Percentiles rank a stretch among this genome's conserved stretches.
Evolutionary conservation across 2,113 vertebrate species (phyloP).

Genomic region (Poeciliopsis retropinna): DNA sequence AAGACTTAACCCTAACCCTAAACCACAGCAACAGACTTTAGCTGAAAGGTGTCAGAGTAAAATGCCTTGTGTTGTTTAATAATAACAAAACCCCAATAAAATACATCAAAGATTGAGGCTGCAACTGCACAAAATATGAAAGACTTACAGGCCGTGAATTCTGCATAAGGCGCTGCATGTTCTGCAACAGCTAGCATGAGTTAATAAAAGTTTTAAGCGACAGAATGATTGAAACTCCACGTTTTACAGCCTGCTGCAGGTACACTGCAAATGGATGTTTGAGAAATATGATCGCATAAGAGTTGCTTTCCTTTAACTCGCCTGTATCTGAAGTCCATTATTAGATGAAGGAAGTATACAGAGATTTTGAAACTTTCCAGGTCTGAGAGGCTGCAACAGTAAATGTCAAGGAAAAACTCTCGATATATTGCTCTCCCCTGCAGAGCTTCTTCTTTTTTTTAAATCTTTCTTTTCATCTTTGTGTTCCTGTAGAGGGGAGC

Average conservation of each 20-base stretch:
- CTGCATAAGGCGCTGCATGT: not conserved
- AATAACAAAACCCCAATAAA: not conserved
- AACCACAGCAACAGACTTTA: no score
- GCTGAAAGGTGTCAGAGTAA: no score
- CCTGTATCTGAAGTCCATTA: constrained; percentile 10
- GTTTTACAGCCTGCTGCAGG: constrained; percentile 2
- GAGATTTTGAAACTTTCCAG: constrained; percentile 52
- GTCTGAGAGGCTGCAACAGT: constrained; percentile 38
- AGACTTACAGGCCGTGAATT: not conserved
- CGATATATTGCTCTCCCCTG: constrained; percentile 51
- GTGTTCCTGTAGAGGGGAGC: constrained; percentile 8
- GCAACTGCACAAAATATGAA: not conserved
- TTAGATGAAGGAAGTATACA: constrained; percentile 23
- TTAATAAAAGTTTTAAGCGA: constrained; percentile 9
- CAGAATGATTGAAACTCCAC: not conserved
- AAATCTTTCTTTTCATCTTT: constrained; percentile 56
- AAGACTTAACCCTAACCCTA: no score
- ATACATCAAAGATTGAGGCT: not conserved
- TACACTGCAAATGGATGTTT: not conserved
- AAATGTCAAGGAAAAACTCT: constrained; percentile 54
- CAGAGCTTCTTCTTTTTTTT: constrained; percentile 25
- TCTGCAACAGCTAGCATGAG: not conserved
- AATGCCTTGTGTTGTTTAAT: no score
- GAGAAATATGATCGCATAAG: constrained; percentile 9
- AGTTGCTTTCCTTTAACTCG: constrained; percentile 8